Evolutionary conservation across 2,113 vertebrate species (phyloP).

Genomic region (Misgurnus mizolepis): DNA sequence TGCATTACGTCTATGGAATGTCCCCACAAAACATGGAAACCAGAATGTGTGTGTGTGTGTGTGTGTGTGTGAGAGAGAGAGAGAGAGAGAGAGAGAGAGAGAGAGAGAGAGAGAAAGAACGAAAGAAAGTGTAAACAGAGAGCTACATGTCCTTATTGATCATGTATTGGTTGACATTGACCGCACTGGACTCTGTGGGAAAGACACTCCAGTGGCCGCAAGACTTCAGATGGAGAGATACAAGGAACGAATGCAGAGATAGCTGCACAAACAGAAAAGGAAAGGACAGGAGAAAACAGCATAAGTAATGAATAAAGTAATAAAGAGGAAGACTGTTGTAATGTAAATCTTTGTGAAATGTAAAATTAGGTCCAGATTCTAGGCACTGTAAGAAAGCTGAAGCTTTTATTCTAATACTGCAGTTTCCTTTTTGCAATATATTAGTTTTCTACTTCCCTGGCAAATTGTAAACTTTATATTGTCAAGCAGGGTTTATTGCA

Average conservation of each 20-base stretch:
- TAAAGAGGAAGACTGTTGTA: no score
- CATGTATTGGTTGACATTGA: constrained; percentile 41
- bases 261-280: background rate
- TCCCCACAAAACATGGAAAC: no score
- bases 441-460: background rate
- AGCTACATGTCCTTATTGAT: constrained; percentile 33
- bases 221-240: constrained; percentile 12
- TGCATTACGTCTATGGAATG: no score
- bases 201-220: constrained; percentile 15
- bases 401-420: constrained; percentile 26
- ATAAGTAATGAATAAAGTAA: background rate
- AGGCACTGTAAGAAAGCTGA: background rate
- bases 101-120: background rate
- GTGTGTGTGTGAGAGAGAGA: background rate
- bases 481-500: constrained; percentile 17
- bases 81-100: no score
- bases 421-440: constrained; percentile 12
- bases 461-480: constrained; percentile 10
- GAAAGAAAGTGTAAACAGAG: background rate
- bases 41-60: no score
- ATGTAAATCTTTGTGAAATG: background rate
- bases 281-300: background rate
- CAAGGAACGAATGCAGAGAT: background rate
- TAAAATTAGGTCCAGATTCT: background rate
- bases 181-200: constrained; percentile 17